Evolutionary conservation across 1,140 invertebrate genomes (phyloP).

Genomic region (Hylaeus volcanicus): DNA sequence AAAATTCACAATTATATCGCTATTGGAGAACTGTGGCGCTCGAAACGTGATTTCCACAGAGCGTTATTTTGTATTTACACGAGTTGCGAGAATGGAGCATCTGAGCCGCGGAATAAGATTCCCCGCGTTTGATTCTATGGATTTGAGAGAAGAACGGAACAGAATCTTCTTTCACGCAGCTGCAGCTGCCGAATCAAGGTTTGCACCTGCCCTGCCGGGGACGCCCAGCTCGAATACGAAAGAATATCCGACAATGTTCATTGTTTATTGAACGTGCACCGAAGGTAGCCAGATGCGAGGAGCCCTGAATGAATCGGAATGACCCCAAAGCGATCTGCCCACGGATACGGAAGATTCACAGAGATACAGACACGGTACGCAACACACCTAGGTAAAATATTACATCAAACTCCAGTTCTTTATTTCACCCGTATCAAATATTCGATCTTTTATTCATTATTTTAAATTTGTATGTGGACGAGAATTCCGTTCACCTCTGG

Average conservation of each 20-base stretch:
- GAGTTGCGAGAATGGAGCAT: not conserved
- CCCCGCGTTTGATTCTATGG: conserved; percentile 7
- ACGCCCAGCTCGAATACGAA: conserved; percentile 17
- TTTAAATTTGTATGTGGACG: too few relatives aligned
- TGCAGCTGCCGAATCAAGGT: conserved; percentile 61
- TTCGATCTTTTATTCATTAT: too few relatives aligned
- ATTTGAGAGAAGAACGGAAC: conserved; percentile 12
- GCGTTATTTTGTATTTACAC: not conserved
- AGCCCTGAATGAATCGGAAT: conserved; percentile 1
- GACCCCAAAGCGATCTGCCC: not conserved
- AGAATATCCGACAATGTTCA: conserved; percentile 52
- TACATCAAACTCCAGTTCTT: too few relatives aligned
- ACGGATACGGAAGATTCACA: not conserved
- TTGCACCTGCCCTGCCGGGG: conserved; percentile 56
- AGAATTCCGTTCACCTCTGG: too few relatives aligned
- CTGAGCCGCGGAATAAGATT: not conserved
- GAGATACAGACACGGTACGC: not conserved
- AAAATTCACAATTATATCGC: too few relatives aligned
- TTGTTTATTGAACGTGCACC: conserved; percentile 53
- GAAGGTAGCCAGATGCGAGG: conserved; percentile 27
- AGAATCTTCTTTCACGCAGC: conserved; percentile 46
- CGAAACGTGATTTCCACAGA: too few relatives aligned
- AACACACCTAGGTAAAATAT: too few relatives aligned
- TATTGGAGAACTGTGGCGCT: too few relatives aligned
- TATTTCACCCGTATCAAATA: too few relatives aligned